A percentile compares a stretch with the other conserved stretches of the same genome.
Evolutionary conservation across 2,888 invertebrate genomes (phyloP).

Genomic region (Tetragnatha montana): DNA sequence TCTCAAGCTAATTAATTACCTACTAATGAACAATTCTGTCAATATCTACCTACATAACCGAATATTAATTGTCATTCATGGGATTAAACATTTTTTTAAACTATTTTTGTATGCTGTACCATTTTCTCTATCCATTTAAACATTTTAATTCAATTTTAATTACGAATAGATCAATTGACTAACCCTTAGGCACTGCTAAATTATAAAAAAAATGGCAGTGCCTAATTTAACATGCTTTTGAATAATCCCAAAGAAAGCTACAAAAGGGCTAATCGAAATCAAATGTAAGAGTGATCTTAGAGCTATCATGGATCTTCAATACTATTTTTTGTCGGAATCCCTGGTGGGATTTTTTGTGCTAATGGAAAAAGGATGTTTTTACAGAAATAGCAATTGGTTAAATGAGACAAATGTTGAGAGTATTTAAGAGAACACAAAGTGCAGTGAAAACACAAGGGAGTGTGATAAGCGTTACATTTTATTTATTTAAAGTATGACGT

Average conservation of each 20-base stretch:
- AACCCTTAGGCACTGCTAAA: background rate
- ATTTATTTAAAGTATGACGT: too few relatives aligned
- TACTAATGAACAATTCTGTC: too few relatives aligned
- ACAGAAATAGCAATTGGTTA: background rate
- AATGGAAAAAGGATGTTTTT: background rate
- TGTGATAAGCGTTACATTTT: too few relatives aligned
- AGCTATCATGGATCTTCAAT: background rate
- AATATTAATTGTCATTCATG: too few relatives aligned
- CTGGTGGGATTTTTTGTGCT: background rate
- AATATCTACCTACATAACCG: too few relatives aligned
- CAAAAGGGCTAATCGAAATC: background rate
- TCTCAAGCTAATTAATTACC: too few relatives aligned
- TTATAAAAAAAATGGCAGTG: background rate
- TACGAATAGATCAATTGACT: background rate
- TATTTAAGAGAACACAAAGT: background rate
- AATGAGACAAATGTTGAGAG: background rate
- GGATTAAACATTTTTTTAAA: too few relatives aligned
- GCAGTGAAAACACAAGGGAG: too few relatives aligned
- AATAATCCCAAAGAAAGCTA: background rate
- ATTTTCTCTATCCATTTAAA: background rate
- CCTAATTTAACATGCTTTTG: background rate
- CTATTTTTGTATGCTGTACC: too few relatives aligned
- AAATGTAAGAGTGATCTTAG: background rate
- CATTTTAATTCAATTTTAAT: background rate
- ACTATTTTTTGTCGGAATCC: background rate